Evolutionary conservation across 2,888 invertebrate species (phyloP), one percentile per base, ranked within the genome.

Genomic region (Glaucopsyche alexis): DNA sequence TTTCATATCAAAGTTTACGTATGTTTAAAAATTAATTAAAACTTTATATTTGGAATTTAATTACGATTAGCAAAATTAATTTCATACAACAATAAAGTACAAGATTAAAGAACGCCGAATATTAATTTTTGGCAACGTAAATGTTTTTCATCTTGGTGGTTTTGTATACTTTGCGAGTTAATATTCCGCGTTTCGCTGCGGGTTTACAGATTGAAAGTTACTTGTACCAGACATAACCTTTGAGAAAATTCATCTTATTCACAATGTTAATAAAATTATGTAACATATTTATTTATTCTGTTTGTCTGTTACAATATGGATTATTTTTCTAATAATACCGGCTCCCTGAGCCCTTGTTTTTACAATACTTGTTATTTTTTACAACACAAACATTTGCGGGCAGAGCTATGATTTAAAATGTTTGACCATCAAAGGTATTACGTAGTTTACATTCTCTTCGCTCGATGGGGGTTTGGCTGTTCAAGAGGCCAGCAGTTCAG

Each of bases 21-120:
- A 49, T 72, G 72, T 81, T 81, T 76, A 80, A 82, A 82, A 83
- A 83, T 85, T 84, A 82, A 85, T 82, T 84, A 81, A 81, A 82
- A 80, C 71, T 78, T 81, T 77, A 77, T 76, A 75, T 76, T 78
- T 71, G 64, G 29, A 71, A 55, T 71, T 75, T 65, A 71, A 72
- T 70, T 55, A 50, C 42, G 71, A 71, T 64, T 64, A 71, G 45
- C 71, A 29, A 71, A 71, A 64, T 71, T 72, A 67, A 55, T 67
- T 72, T 67, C 2, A 16, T 42, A 19, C 50, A 67, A 66, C 67
- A 69, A 72, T 52, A 65, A 72, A 45, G 66, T 52, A 52, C 40
- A 19, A 67, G 72, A 72, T 72, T 67, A 67, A 72, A 72, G 72
- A 64, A 65, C 47, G 52, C 50, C 50, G 13, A 40, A 40, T 72